These are phyloP conservation scores for Myoxocephalus aenaeus DNA, from an alignment of 2,797 vertebrate genomes.

Conservation along the genomic window DNA sequence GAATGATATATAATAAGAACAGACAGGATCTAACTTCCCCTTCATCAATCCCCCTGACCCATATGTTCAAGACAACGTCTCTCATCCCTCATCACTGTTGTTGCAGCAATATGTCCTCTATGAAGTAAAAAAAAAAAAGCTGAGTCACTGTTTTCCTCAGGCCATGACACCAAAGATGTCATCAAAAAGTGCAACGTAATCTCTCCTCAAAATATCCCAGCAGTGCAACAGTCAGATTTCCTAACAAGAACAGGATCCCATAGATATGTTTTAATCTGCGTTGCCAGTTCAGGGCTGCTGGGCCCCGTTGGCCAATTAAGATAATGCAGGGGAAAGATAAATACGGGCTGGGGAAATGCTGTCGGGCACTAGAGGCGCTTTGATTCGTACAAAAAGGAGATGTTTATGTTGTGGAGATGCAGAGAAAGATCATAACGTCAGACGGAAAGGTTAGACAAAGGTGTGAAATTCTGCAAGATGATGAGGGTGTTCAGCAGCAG, in stretches of 20 bases:
- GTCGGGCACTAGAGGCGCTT: conserved; percentile 33
- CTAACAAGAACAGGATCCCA: conserved; percentile 34
- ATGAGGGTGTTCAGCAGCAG: conserved; percentile 13
- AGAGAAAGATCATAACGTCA: conserved; percentile 28
- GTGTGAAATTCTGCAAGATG: conserved; percentile 32
- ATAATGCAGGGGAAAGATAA: conserved; percentile 66
- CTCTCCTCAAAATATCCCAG: conserved; percentile 32
- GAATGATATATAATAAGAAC: conserved; percentile 28
- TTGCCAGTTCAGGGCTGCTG: conserved; percentile 44
- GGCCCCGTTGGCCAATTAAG: conserved; percentile 68
- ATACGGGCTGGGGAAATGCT: conserved; percentile 36
- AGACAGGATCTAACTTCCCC: conserved; percentile 33
- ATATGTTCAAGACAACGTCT: conserved; percentile 40
- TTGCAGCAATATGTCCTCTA: conserved; percentile 33
- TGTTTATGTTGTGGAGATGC: conserved; percentile 30
- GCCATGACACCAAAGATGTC: conserved; percentile 35
- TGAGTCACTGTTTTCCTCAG: conserved; percentile 41
- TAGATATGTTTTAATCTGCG: conserved; percentile 59
- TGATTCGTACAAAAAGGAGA: conserved; percentile 41
- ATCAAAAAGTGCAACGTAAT: conserved; percentile 54
- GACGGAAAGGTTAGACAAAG: conserved; percentile 40
- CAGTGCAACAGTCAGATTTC: conserved; percentile 47
- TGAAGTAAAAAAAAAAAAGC: conserved; percentile 2
- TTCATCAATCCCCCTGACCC: conserved; percentile 39
- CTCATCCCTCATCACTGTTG: conserved; percentile 40